Conservation (phyloP, 2,797 vertebrate species). For the Gorsachius magnificus region DNA sequence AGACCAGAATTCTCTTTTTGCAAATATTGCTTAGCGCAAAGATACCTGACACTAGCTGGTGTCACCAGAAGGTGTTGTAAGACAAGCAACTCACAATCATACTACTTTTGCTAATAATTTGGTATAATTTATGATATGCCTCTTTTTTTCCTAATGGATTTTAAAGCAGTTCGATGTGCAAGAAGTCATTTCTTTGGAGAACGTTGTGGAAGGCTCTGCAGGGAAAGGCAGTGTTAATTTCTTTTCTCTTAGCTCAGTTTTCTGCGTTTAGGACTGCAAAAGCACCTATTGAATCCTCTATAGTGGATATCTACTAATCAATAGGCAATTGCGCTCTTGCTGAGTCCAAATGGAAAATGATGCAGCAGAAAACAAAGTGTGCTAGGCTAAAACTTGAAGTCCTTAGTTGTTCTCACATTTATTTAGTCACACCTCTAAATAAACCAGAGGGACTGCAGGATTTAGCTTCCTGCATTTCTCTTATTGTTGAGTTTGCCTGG, state of each 20-base stretch:
- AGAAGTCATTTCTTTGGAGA: neutral
- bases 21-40: neutral
- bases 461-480: neutral
- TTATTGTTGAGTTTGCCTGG: neutral
- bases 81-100: neutral
- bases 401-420: neutral
- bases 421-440: neutral
- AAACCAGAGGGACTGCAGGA: neutral
- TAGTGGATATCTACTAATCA: slow-evolving; percentile 36
- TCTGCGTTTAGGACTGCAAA: slow-evolving; percentile 29
- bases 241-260: neutral
- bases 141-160: neutral
- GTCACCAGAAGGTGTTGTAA: neutral
- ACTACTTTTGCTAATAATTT: neutral
- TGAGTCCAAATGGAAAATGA: slow-evolving; percentile 53
- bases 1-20: neutral
- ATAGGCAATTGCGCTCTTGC: slow-evolving; percentile 49
- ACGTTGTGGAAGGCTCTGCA: neutral
- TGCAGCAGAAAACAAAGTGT: slow-evolving; percentile 47
- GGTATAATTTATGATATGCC: neutral
- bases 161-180: neutral
- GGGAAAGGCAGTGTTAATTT: neutral
- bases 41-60: neutral
- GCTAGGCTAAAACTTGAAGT: neutral
- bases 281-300: slow-evolving; percentile 23